A percentile compares a stretch with the other conserved stretches of the same genome.
Conservation (phyloP, 2,888 invertebrate species). For the Pyrrhosoma nymphula region DNA sequence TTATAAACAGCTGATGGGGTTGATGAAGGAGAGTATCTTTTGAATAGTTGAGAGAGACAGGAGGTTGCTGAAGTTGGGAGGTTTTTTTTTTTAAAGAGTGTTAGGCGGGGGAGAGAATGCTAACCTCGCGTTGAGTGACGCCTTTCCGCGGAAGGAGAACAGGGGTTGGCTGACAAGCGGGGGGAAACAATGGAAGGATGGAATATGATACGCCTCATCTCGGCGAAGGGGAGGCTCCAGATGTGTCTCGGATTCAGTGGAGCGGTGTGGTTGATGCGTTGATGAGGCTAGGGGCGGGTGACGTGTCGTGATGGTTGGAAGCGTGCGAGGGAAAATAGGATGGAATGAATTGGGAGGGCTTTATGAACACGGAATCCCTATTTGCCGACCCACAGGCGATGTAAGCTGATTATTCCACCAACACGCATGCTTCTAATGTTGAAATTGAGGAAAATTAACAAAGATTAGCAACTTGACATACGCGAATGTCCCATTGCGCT, state of each 20-base stretch:
- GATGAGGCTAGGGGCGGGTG: background rate
- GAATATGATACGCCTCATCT: background rate
- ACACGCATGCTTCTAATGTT: too few relatives aligned
- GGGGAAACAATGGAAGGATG: background rate
- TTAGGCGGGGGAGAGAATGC: background rate
- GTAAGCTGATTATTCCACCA: too few relatives aligned
- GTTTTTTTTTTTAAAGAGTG: too few relatives aligned
- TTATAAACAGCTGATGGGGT: too few relatives aligned
- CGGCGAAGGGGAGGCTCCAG: background rate
- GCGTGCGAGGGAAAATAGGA: background rate
- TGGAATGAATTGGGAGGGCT: background rate
- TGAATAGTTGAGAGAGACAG: background rate
- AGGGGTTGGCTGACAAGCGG: background rate
- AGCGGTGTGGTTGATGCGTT: background rate
- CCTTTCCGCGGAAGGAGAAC: background rate
- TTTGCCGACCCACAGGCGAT: background rate
- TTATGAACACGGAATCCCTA: background rate
- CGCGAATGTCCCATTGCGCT: too few relatives aligned
- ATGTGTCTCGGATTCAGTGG: background rate
- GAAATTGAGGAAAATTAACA: too few relatives aligned
- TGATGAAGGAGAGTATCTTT: too few relatives aligned
- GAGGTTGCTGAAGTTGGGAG: background rate
- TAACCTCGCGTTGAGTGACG: background rate
- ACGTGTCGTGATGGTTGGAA: background rate
- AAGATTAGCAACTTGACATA: too few relatives aligned